phyloP scores from a whole-genome alignment of 2,888 invertebrate species.

The Vanessa cardui region DNA sequence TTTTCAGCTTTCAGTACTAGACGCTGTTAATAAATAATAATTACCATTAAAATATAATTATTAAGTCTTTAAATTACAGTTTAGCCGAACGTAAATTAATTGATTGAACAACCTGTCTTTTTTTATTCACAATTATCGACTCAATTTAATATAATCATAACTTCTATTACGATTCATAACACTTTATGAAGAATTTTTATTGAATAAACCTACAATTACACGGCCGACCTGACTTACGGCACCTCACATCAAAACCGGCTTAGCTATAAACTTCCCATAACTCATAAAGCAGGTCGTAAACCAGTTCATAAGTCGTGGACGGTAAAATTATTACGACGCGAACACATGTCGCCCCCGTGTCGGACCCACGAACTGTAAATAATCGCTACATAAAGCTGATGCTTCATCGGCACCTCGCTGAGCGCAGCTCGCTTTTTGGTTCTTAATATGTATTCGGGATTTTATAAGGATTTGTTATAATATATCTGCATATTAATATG shows the following conservation, averaged over 20 bases:
- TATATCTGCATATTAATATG: too few relatives aligned
- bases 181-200: constrained; percentile 9
- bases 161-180: constrained; percentile 9
- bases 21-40: not conserved
- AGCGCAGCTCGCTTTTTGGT: not conserved
- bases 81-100: not conserved
- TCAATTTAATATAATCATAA: not conserved
- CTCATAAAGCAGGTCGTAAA: constrained; percentile 21
- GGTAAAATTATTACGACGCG: constrained; percentile 27
- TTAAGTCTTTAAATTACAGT: constrained; percentile 3
- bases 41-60: not conserved
- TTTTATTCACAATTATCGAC: not conserved
- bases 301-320: constrained; percentile 27
- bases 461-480: too few relatives aligned
- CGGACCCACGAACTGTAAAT: constrained; percentile 20
- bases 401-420: not conserved
- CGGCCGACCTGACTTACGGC: constrained; percentile 1
- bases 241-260: constrained; percentile 11
- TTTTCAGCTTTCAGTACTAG: too few relatives aligned
- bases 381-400: constrained; percentile 9
- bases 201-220: constrained; percentile 13
- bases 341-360: constrained; percentile 29
- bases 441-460: not conserved
- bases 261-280: constrained; percentile 24
- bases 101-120: not conserved